These are phyloP conservation scores for Eulemur rubriventer DNA, from an alignment of 2,797 vertebrate genomes.

Conservation along the genomic window DNA sequence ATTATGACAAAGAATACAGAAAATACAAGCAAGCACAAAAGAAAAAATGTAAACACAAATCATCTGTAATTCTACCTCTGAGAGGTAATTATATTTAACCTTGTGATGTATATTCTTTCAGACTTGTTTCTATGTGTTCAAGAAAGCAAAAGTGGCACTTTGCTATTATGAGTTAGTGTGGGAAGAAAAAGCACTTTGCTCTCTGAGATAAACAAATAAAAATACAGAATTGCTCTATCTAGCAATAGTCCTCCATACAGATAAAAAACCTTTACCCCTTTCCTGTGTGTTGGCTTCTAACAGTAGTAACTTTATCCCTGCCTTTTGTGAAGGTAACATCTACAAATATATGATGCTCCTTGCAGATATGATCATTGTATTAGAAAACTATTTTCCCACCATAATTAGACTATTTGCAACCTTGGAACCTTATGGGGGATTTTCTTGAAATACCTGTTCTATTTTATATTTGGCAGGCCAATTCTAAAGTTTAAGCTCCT, in stretches of 20 bases:
- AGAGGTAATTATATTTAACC: background rate
- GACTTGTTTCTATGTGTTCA: background rate
- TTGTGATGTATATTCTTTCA: background rate
- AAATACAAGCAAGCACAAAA: background rate
- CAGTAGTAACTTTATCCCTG: background rate
- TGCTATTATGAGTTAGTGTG: background rate
- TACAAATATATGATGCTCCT: background rate
- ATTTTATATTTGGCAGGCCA: background rate
- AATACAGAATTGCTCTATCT: background rate
- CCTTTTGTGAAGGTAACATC: background rate
- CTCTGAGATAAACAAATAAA: background rate
- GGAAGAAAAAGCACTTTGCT: background rate
- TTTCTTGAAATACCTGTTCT: background rate
- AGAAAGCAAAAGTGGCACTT: background rate
- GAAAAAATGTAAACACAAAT: background rate
- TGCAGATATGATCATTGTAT: background rate
- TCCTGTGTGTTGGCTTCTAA: background rate
- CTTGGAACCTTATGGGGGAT: background rate
- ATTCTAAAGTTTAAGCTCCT: background rate
- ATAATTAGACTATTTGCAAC: background rate
- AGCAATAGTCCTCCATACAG: background rate
- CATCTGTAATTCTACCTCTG: background rate
- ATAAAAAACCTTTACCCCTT: background rate
- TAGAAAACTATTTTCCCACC: background rate
- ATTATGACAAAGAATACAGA: background rate